A percentile compares a stretch with the other conserved stretches of the same genome.
These are phyloP conservation scores for Drosophila virilis DNA, from an alignment of 1,140 invertebrate species.

Conservation along the genomic window DNA sequence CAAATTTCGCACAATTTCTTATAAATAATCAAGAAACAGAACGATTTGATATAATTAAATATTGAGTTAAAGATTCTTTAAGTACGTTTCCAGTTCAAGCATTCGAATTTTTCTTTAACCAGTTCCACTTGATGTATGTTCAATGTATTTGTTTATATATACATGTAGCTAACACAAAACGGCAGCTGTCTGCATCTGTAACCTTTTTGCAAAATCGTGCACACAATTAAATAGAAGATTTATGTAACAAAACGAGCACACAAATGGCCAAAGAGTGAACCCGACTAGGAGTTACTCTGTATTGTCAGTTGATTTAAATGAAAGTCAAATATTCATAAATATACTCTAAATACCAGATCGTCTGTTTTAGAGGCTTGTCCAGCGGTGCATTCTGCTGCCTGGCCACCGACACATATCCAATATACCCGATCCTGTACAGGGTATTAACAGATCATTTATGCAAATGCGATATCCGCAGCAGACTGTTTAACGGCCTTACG, in stretches of 20 bases:
- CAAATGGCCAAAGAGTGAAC: background rate
- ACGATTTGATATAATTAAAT: no score
- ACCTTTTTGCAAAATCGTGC: slow-evolving; percentile 5
- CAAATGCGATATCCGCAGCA: slow-evolving; percentile 51
- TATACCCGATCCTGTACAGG: background rate
- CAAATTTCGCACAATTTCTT: no score
- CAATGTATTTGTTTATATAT: no score
- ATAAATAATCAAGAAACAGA: no score
- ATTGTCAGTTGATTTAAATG: no score
- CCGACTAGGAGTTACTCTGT: background rate
- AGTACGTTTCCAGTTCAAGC: background rate
- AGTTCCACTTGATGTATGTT: background rate
- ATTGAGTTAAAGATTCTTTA: no score
- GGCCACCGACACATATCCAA: no score
- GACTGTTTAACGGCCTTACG: slow-evolving; percentile 74
- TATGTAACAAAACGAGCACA: slow-evolving; percentile 37
- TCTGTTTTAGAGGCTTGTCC: no score
- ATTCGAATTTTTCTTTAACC: background rate
- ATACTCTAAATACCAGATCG: no score
- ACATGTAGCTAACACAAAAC: background rate
- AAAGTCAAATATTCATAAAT: no score
- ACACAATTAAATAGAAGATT: slow-evolving; percentile 44
- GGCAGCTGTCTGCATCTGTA: slow-evolving; percentile 21
- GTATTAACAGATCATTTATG: slow-evolving; percentile 47
- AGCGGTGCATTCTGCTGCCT: no score